Base-by-base conservation (phyloP, 2,113 vertebrate species). In the Zeus faber region DNA sequence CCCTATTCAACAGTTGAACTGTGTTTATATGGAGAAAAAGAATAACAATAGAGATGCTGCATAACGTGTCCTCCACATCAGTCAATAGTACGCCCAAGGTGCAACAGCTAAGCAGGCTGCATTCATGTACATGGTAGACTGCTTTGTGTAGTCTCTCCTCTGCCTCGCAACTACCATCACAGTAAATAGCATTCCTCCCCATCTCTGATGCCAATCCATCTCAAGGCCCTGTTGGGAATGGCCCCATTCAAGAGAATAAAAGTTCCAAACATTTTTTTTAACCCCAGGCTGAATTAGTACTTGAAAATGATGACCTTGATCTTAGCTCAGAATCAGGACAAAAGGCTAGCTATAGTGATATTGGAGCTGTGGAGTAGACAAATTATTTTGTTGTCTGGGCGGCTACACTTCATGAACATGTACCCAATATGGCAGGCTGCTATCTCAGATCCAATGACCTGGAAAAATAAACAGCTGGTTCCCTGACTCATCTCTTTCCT, bases 1-100 rank as follows among this genome's bases (percentile, higher is more conserved):
- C 39, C 22, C 52, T 17, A 56, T 62, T 65, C 58, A 62, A 21
- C 53, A 58, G 37, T 54, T 48, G 37, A 68, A 53, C 54, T 47
- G 54, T 70, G 74, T 70, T 18, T 29, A 22, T 11, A 6, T 26
- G 40, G 39, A 7, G 41, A 40, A 66, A 58, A 60, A 50, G 25
- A 57, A 44, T 39, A 62, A 73, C 16, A 16, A 55, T 58, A n/a
- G 24, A 45, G 60, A n/a, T 5, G 11, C 61, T 43, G 72, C 74
- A 71, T 73, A 72, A 69, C 66, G 56, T 61, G 65, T 74, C 70
- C 67, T 71, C 57, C n/a, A 58, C 20, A 43, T 71, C 55, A 58
- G 27, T 79, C 70, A 54, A 62, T 64, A 55, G 60, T 47, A 58
- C 1, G 80, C 72, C 67, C 72, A 76, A 74, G 81, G n/a, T n/a